Evolutionary conservation across 1,140 invertebrate species (phyloP).

Genomic region (Drosophila setifemur): DNA sequence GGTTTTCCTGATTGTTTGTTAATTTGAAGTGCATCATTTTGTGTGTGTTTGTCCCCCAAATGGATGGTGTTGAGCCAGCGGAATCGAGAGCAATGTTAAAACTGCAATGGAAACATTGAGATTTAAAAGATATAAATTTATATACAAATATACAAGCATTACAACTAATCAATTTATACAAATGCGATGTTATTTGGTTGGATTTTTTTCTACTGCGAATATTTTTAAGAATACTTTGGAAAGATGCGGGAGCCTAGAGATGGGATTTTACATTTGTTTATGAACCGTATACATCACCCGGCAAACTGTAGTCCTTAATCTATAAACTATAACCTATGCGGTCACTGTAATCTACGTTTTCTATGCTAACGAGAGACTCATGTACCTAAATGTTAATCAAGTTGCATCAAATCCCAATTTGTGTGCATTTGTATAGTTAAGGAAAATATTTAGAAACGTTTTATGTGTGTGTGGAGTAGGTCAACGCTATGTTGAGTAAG

Average conservation of each 20-base stretch:
- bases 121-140: constrained; percentile 41
- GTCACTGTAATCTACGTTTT: constrained; percentile 34
- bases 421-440: constrained; percentile 40
- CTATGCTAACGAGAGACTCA: constrained; percentile 74
- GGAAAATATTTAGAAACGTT: constrained; percentile 64
- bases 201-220: constrained; percentile 43
- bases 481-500: constrained; percentile 2
- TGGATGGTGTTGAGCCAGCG: constrained; percentile 4
- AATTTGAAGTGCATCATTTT: constrained; percentile 1
- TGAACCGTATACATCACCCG: constrained; percentile 17
- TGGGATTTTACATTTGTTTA: constrained; percentile 43
- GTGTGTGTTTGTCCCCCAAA: constrained; percentile 6
- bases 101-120: constrained; percentile 51
- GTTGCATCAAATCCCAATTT: constrained; percentile 52
- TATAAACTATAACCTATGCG: no score
- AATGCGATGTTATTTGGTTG: constrained; percentile 20
- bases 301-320: constrained; percentile 1
- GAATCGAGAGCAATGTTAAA: constrained; percentile 49
- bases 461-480: constrained; percentile 60
- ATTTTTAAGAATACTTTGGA: constrained; percentile 45
- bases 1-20: constrained; percentile 12
- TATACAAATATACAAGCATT: constrained; percentile 50
- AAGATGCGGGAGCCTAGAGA: not conserved
- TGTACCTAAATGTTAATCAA: constrained; percentile 74
- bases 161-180: constrained; percentile 37